Percentiles rank a stretch among this genome's conserved stretches.
Evolutionary conservation across 2,113 vertebrate genomes (phyloP).

Genomic region (Pagrus major): DNA sequence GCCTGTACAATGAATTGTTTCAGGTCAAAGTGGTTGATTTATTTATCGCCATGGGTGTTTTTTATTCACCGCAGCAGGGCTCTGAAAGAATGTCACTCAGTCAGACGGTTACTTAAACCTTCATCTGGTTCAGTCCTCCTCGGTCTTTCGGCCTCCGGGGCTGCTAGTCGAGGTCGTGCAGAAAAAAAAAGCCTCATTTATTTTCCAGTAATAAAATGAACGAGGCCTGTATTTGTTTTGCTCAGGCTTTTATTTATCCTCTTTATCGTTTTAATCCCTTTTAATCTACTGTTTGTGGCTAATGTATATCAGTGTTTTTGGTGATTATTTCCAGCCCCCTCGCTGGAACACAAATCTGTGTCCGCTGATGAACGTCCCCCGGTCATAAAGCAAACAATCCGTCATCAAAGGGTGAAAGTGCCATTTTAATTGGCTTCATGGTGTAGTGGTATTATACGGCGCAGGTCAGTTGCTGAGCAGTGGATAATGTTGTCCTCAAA

Average conservation of each 20-base stretch:
- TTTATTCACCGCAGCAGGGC: slow-evolving; percentile 3
- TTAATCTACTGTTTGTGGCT: background rate
- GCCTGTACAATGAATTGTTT: background rate
- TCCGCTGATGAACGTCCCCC: slow-evolving; percentile 17
- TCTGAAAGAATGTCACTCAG: background rate
- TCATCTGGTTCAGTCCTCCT: background rate
- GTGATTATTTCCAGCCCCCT: slow-evolving; percentile 27
- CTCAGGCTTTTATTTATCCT: background rate
- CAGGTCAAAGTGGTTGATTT: slow-evolving; percentile 1
- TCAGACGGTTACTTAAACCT: background rate
- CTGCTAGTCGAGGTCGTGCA: too few relatives aligned
- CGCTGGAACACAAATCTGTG: slow-evolving; percentile 1
- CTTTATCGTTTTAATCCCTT: slow-evolving; percentile 6
- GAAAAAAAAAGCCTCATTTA: background rate
- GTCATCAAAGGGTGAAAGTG: slow-evolving; percentile 51
- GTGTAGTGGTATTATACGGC: slow-evolving; percentile 55
- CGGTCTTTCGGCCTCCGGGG: background rate
- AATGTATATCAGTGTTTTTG: slow-evolving; percentile 8
- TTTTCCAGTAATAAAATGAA: background rate
- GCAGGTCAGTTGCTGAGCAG: slow-evolving; percentile 66
- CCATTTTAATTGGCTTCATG: slow-evolving; percentile 66
- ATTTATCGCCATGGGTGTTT: slow-evolving; percentile 17
- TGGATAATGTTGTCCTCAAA: slow-evolving; percentile 73
- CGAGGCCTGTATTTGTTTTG: slow-evolving; percentile 9
- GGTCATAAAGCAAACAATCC: slow-evolving; percentile 38